These are phyloP conservation scores for Homalodisca vitripennis DNA, from an alignment of 1,140 invertebrate species.

Conservation along the genomic window DNA sequence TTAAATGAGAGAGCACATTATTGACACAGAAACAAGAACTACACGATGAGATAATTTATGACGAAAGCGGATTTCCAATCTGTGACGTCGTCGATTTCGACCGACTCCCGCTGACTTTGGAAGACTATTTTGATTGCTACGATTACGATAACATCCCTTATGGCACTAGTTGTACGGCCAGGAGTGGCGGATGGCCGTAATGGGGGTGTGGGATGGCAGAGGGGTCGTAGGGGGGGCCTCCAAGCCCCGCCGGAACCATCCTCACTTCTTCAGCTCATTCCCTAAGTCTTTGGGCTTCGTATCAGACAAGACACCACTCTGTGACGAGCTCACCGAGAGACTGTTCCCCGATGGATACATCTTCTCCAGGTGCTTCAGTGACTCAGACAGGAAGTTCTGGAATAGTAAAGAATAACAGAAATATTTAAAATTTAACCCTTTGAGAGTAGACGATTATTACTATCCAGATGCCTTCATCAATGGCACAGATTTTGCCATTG, in stretches of 20 bases:
- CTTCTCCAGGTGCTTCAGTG: conserved; percentile 96
- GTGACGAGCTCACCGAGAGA: conserved; percentile 39
- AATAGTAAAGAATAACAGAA: too few species aligned
- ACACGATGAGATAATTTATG: too few species aligned
- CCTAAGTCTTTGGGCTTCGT: conserved; percentile 48
- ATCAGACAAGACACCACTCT: conserved; percentile 41
- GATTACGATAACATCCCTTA: background rate
- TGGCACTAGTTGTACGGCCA: conserved; percentile 37
- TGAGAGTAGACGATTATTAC: too few species aligned
- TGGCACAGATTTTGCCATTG: too few species aligned
- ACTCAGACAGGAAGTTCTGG: conserved; percentile 97
- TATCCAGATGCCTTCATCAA: too few species aligned
- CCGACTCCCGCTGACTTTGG: background rate
- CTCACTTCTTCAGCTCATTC: conserved; percentile 46
- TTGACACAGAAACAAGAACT: too few species aligned
- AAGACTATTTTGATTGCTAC: background rate
- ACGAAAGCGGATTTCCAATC: too few species aligned
- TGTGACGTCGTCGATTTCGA: background rate
- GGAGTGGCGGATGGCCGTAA: conserved; percentile 33
- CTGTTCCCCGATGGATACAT: conserved; percentile 70
- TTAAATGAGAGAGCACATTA: too few species aligned
- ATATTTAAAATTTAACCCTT: too few species aligned
- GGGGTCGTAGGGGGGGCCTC: conserved; percentile 31
- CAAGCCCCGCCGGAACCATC: conserved; percentile 40
- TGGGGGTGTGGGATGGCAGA: conserved; percentile 6